Conservation (phyloP, 2,888 invertebrate species). For the Myopa testacea region DNA sequence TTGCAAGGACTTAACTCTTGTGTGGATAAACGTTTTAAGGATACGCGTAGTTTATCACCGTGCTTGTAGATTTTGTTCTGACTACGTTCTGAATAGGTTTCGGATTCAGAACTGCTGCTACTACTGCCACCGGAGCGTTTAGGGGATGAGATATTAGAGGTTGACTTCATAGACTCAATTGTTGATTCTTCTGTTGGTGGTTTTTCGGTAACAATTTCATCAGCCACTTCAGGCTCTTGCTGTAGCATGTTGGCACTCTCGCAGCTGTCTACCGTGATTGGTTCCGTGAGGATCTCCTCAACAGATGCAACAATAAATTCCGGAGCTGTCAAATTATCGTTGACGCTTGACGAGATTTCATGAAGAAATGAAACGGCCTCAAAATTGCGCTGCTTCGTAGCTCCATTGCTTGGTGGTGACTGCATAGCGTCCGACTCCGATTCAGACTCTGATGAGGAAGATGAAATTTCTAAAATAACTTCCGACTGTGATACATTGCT, state of each 20-base stretch:
- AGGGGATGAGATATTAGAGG: background rate
- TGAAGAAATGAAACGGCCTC: constrained; percentile 41
- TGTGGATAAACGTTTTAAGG: constrained; percentile 52
- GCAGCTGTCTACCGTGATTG: background rate
- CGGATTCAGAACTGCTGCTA: constrained; percentile 51
- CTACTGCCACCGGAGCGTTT: constrained; percentile 13
- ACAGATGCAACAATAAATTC: constrained; percentile 46
- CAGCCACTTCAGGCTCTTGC: background rate
- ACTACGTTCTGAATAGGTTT: constrained; percentile 49
- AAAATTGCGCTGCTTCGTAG: constrained; percentile 39
- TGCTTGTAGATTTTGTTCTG: constrained; percentile 43
- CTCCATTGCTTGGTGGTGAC: background rate
- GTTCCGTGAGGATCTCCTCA: constrained; percentile 44
- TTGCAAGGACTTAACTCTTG: constrained; percentile 29
- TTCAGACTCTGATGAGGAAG: constrained; percentile 37
- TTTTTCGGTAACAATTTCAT: background rate
- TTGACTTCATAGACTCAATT: background rate
- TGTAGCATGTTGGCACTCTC: background rate
- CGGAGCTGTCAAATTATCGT: constrained; percentile 19
- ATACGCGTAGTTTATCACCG: constrained; percentile 51
- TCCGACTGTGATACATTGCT: constrained; percentile 16
- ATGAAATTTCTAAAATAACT: constrained; percentile 42
- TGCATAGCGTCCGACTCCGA: background rate
- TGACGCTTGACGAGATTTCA: constrained; percentile 25
- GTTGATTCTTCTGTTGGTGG: constrained; percentile 8